These are phyloP conservation scores for Megaceryle maxima DNA, from an alignment of 2,113 vertebrate genomes.

Conservation along the genomic window DNA sequence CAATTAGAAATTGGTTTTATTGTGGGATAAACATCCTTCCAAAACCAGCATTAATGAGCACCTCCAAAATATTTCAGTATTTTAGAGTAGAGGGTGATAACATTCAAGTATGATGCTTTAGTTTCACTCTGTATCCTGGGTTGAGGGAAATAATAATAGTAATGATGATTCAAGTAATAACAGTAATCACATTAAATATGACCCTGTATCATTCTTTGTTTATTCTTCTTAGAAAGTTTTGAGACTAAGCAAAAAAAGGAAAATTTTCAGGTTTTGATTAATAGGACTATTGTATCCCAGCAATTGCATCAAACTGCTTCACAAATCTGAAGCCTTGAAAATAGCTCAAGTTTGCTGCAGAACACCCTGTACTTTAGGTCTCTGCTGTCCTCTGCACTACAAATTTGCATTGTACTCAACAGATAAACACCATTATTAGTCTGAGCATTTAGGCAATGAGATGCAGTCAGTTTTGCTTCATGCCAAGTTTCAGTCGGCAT, in stretches of 20 bases:
- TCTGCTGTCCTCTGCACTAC: background rate
- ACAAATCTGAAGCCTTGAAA: slow-evolving; percentile 9
- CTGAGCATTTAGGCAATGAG: slow-evolving; percentile 10
- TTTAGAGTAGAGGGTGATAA: background rate
- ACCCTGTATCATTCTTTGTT: background rate
- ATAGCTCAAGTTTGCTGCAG: background rate
- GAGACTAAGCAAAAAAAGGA: background rate
- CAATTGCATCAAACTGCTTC: background rate
- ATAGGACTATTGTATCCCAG: background rate
- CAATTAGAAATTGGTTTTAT: slow-evolving; percentile 41
- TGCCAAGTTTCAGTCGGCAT: slow-evolving; percentile 16
- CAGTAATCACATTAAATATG: slow-evolving; percentile 24
- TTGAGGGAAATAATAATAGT: slow-evolving; percentile 10
- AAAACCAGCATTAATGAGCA: background rate
- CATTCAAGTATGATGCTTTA: slow-evolving; percentile 8
- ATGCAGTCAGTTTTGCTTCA: slow-evolving; percentile 21
- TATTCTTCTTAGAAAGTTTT: slow-evolving; percentile 19
- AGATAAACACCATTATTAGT: slow-evolving; percentile 37
- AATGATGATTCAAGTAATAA: slow-evolving; percentile 20
- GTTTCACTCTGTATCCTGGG: background rate
- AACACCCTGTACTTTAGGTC: background rate
- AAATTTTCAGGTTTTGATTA: slow-evolving; percentile 11
- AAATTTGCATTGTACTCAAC: slow-evolving; percentile 43
- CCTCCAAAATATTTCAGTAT: background rate
- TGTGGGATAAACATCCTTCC: slow-evolving; percentile 1